These are phyloP conservation scores for Sicus ferrugineus DNA, from an alignment of 2,888 invertebrate genomes.

Conservation along the genomic window DNA sequence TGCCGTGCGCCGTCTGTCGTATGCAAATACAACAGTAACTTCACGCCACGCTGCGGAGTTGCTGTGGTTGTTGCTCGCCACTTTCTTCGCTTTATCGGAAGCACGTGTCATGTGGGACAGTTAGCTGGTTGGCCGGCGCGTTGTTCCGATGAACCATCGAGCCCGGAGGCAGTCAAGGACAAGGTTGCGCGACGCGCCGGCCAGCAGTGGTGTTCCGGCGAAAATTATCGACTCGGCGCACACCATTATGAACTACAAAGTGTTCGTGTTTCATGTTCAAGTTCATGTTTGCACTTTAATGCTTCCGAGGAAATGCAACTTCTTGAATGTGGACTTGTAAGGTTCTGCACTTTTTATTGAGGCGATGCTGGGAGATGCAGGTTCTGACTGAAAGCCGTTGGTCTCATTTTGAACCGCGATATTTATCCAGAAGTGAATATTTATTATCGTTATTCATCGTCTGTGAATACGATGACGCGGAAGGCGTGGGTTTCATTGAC, in stretches of 20 bases:
- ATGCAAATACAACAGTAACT: conserved; percentile 20
- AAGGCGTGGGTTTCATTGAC: too few relatives aligned
- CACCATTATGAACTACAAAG: neutral
- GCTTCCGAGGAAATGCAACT: too few relatives aligned
- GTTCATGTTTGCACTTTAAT: too few relatives aligned
- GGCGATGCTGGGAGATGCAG: too few relatives aligned
- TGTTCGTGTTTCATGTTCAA: conserved; percentile 13
- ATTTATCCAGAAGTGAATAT: too few relatives aligned
- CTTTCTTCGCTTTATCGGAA: conserved; percentile 52
- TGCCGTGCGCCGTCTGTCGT: neutral
- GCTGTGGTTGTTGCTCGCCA: neutral
- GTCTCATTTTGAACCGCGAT: too few relatives aligned
- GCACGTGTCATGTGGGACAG: conserved; percentile 60
- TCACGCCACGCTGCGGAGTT: neutral
- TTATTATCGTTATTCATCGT: too few relatives aligned
- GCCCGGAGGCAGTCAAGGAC: conserved; percentile 36
- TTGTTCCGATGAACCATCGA: conserved; percentile 27
- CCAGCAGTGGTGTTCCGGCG: neutral
- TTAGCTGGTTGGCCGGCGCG: conserved; percentile 13
- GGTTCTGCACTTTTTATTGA: too few relatives aligned
- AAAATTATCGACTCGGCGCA: conserved; percentile 7
- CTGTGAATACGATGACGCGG: too few relatives aligned
- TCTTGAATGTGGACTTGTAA: too few relatives aligned
- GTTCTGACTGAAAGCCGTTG: too few relatives aligned
- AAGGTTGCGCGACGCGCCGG: conserved; percentile 24